Conservation (phyloP, 2,113 vertebrate genomes). For the Jaculus jaculus region DNA sequence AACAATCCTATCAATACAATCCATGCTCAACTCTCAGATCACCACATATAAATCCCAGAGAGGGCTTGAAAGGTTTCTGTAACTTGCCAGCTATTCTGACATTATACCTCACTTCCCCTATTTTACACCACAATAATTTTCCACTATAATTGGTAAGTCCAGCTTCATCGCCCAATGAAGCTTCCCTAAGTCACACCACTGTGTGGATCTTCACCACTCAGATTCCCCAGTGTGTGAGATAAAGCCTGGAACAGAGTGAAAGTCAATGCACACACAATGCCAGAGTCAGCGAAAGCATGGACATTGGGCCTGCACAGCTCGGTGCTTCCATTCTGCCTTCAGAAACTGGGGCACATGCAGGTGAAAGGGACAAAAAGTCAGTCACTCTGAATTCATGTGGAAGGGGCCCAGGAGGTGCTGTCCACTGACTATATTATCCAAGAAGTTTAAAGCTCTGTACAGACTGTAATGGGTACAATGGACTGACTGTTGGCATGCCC, state of each 20-base stretch:
- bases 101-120: background rate
- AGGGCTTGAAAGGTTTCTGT: background rate
- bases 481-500: background rate
- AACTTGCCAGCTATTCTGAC: background rate
- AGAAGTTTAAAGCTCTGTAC: background rate
- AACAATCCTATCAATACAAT: background rate
- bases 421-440: background rate
- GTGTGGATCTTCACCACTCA: background rate
- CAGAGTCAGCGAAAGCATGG: background rate
- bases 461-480: background rate
- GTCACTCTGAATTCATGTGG: background rate
- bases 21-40: background rate
- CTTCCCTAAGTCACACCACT: background rate
- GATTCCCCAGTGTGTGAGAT: background rate
- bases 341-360: background rate
- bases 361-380: background rate
- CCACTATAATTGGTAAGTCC: background rate
- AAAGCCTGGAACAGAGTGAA: background rate
- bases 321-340: background rate
- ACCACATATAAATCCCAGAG: background rate
- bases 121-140: background rate
- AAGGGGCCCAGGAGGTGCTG: background rate
- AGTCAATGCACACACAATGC: background rate
- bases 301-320: background rate
- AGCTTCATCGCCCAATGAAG: background rate